These are phyloP conservation scores for Patella depressa DNA, from an alignment of 2,888 invertebrate genomes.

Conservation along the genomic window DNA sequence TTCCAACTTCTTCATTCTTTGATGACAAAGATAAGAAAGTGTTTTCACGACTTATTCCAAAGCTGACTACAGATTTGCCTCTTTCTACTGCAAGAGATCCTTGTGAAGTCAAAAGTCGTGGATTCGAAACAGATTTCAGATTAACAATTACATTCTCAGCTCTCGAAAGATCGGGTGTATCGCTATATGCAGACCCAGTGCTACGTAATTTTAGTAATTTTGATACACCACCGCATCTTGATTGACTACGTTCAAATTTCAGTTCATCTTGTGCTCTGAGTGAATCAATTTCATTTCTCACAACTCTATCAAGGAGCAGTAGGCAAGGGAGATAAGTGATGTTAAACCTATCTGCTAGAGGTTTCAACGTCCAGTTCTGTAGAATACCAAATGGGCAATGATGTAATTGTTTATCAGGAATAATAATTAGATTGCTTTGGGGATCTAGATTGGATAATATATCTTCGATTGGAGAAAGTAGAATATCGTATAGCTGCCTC, in stretches of 20 bases:
- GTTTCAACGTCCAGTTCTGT: constrained; percentile 50
- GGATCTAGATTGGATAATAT: constrained; percentile 55
- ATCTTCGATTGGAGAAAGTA: constrained; percentile 63
- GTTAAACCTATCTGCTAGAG: constrained; percentile 49
- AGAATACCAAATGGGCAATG: constrained; percentile 62
- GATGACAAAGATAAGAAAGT: constrained; percentile 26
- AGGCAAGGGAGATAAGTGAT: constrained; percentile 62
- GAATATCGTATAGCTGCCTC: constrained; percentile 57
- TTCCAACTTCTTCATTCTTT: background rate
- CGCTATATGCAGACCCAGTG: background rate
- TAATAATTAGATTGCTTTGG: constrained; percentile 55
- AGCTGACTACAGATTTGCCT: background rate
- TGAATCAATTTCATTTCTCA: constrained; percentile 57
- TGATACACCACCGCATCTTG: constrained; percentile 51
- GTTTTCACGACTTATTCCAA: constrained; percentile 26
- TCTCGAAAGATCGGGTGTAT: background rate
- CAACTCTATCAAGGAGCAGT: constrained; percentile 57
- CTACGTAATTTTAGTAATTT: constrained; percentile 17
- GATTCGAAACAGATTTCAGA: constrained; percentile 54
- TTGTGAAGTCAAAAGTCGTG: constrained; percentile 50
- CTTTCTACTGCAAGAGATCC: constrained; percentile 22
- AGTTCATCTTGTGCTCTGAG: constrained; percentile 55
- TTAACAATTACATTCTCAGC: constrained; percentile 28
- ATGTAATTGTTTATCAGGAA: constrained; percentile 63
- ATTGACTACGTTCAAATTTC: constrained; percentile 55